Evolutionary conservation across 2,888 invertebrate species (phyloP).

Genomic region (Parnassius apollo): DNA sequence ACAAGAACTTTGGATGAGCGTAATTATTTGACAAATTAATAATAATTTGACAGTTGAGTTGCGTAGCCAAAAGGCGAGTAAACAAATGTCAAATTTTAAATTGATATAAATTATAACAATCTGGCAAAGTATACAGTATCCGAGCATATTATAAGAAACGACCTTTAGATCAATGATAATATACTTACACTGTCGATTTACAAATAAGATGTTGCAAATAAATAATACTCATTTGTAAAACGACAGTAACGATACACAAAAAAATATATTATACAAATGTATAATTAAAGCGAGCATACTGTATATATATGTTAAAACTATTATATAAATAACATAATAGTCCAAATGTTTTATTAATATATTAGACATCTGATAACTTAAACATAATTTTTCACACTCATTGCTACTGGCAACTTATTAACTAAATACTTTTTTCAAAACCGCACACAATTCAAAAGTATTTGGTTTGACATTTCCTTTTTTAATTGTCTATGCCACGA

Average conservation of each 20-base stretch:
- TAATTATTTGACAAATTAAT: neutral
- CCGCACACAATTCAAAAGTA: conserved; percentile 12
- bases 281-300: conserved; percentile 8
- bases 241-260: conserved; percentile 1
- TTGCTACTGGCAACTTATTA: conserved; percentile 1
- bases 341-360: conserved; percentile 19
- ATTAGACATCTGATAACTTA: conserved; percentile 25
- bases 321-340: conserved; percentile 8
- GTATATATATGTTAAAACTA: neutral
- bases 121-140: conserved; percentile 9
- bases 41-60: conserved; percentile 14
- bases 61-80: conserved; percentile 4
- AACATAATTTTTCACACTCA: conserved; percentile 18
- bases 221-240: conserved; percentile 8
- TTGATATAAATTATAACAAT: neutral
- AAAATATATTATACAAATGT: conserved; percentile 13
- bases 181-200: conserved; percentile 2
- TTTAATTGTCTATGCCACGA: conserved; percentile 9
- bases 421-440: neutral
- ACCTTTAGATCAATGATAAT: conserved; percentile 1
- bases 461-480: conserved; percentile 18
- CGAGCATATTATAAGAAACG: neutral
- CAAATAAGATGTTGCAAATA: conserved; percentile 10
- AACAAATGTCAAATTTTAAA: conserved; percentile 12
- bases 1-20: neutral